phyloP scores from a whole-genome alignment of 1,140 invertebrate genomes.

The Bathynomus jamesi region DNA sequence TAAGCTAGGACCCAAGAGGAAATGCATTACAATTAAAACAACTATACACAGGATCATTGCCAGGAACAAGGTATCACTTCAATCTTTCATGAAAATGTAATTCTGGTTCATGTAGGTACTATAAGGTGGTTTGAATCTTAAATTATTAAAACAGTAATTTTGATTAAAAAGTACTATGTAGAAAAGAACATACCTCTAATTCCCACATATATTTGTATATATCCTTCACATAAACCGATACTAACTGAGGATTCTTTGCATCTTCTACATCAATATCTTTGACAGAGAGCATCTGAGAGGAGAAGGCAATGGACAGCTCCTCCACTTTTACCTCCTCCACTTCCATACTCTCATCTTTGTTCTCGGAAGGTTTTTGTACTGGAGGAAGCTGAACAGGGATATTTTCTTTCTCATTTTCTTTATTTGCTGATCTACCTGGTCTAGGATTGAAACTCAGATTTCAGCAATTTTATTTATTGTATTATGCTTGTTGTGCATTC shows the following conservation, averaged over 20 bases:
- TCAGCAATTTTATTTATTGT: neutral
- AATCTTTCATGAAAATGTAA: no score
- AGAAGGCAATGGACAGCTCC: slow-evolving; percentile 32
- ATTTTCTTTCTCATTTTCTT: neutral
- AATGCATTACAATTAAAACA: no score
- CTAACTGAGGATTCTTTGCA: slow-evolving; percentile 63
- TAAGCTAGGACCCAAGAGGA: no score
- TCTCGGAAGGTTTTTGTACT: neutral
- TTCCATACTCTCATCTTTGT: slow-evolving; percentile 18
- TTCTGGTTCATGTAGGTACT: no score
- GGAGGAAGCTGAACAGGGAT: neutral
- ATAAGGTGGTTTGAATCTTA: no score
- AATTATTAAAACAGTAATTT: no score
- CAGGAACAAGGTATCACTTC: no score
- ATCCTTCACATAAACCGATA: slow-evolving; percentile 72
- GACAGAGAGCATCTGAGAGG: slow-evolving; percentile 39
- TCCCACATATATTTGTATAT: slow-evolving; percentile 70
- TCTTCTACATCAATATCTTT: slow-evolving; percentile 68
- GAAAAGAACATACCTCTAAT: slow-evolving; percentile 51
- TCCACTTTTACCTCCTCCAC: slow-evolving; percentile 19
- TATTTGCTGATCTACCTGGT: neutral
- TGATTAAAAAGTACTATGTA: no score
- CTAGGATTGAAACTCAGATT: neutral
- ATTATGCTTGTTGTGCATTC: slow-evolving; percentile 11
- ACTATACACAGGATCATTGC: no score